Evolutionary conservation across 2,113 vertebrate species (phyloP).

Genomic region (Sorex fumeus): DNA sequence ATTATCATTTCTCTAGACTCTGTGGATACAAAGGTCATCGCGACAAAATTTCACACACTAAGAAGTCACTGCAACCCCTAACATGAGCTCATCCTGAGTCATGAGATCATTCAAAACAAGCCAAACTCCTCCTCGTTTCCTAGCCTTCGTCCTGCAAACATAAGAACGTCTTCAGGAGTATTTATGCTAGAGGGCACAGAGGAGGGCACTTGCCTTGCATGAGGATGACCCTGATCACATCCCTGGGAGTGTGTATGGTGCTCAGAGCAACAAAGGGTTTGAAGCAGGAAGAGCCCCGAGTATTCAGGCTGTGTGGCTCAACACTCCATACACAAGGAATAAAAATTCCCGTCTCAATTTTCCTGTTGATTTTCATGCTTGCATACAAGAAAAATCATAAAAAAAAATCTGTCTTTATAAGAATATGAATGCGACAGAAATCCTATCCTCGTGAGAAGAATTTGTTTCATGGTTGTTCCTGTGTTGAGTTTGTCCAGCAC

Average conservation of each 20-base stretch:
- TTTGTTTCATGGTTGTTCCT: too few relatives aligned
- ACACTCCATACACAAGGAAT: too few relatives aligned
- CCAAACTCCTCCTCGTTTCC: neutral
- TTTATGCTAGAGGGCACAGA: too few relatives aligned
- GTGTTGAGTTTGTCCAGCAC: neutral
- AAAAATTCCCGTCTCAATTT: neutral
- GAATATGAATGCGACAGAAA: neutral
- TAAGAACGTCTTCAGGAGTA: neutral
- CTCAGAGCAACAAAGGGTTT: too few relatives aligned
- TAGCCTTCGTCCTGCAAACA: neutral
- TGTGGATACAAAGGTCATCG: slow-evolving; percentile 15
- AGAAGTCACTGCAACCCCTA: neutral
- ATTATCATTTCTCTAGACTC: neutral
- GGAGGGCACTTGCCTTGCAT: too few relatives aligned
- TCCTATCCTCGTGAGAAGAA: neutral
- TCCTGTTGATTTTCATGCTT: neutral
- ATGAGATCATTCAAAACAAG: slow-evolving; percentile 8
- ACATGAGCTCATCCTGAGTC: neutral
- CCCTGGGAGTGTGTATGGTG: too few relatives aligned
- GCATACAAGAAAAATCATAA: neutral
- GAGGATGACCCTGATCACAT: too few relatives aligned
- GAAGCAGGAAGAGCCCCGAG: too few relatives aligned
- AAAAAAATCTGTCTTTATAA: neutral
- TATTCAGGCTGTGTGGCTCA: too few relatives aligned
- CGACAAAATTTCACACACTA: slow-evolving; percentile 31